A percentile compares a stretch with the other conserved stretches of the same genome.
Evolutionary conservation across 2,797 vertebrate genomes (phyloP).

Genomic region (Antennarius maculatus): DNA sequence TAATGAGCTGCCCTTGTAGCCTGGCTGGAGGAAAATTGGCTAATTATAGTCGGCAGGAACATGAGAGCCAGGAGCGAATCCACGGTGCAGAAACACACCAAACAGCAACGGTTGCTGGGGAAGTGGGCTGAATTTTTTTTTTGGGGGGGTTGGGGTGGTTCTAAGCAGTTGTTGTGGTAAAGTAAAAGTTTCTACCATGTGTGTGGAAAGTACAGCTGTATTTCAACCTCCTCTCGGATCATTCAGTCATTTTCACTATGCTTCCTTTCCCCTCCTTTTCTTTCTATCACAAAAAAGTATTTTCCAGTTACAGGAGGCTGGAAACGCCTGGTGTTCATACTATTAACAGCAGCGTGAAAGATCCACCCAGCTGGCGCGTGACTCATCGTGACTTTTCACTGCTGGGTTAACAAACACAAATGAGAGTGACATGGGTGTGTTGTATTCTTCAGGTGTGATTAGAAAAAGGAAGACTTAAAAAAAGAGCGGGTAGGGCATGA

Average conservation of each 20-base stretch:
- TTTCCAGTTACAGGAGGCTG: not conserved
- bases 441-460: slow-evolving; percentile 18
- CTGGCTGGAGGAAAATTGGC: slow-evolving; percentile 46
- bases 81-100: slow-evolving; percentile 41
- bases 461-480: slow-evolving; percentile 1
- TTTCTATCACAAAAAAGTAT: not conserved
- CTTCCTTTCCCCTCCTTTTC: not conserved
- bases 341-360: not conserved
- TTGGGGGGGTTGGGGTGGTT: slow-evolving; percentile 27
- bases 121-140: slow-evolving; percentile 24
- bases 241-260: not conserved
- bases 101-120: slow-evolving; percentile 74
- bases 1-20: slow-evolving; percentile 47
- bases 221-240: not conserved
- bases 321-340: not conserved
- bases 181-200: slow-evolving; percentile 4
- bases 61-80: slow-evolving; percentile 45
- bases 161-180: not conserved
- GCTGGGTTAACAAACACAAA: slow-evolving; percentile 16
- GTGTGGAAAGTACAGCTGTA: slow-evolving; percentile 22
- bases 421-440: slow-evolving; percentile 42
- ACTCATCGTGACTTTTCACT: slow-evolving; percentile 35
- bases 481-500: not conserved
- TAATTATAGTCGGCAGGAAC: slow-evolving; percentile 74
- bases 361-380: slow-evolving; percentile 17